These are phyloP conservation scores for Drosophila gaucha DNA, from an alignment of 2,888 invertebrate genomes.

Conservation along the genomic window DNA sequence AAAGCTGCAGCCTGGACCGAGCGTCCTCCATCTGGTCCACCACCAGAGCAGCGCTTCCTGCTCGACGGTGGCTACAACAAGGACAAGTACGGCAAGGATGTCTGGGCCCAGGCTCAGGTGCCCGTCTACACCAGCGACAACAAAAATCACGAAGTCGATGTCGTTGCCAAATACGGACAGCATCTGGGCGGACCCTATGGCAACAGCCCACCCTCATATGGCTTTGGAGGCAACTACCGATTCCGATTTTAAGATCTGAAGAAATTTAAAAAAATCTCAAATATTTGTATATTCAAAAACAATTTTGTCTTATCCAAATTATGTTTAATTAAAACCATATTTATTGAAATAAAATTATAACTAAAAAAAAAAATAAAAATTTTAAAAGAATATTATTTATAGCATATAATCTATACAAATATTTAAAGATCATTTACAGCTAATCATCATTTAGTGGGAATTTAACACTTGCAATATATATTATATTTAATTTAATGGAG, in stretches of 20 bases:
- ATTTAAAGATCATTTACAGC: no score
- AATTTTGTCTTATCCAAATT: background rate
- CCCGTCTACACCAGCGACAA: conserved; percentile 78
- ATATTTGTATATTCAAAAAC: no score
- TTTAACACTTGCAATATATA: no score
- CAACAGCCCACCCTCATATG: conserved; percentile 60
- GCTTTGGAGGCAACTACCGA: conserved; percentile 56
- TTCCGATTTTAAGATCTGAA: conserved; percentile 40
- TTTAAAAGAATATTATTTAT: background rate
- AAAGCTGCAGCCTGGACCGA: conserved; percentile 5
- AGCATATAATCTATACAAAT: background rate
- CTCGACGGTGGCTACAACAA: conserved; percentile 52
- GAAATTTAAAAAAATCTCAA: background rate
- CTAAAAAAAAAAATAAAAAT: background rate
- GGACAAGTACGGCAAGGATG: conserved; percentile 58
- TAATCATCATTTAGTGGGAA: no score
- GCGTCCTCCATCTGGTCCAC: conserved; percentile 9
- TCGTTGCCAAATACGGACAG: conserved; percentile 70
- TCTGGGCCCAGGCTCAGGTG: conserved; percentile 55
- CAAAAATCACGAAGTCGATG: conserved; percentile 71
- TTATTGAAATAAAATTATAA: conserved; percentile 32
- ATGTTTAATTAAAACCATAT: background rate
- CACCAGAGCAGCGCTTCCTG: conserved; percentile 28
- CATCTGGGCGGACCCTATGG: conserved; percentile 81
- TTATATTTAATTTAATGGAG: no score